A percentile compares a stretch with the other conserved stretches of the same genome.
phyloP scores from a whole-genome alignment of 2,113 vertebrate genomes.

The Gymnogyps californianus region DNA sequence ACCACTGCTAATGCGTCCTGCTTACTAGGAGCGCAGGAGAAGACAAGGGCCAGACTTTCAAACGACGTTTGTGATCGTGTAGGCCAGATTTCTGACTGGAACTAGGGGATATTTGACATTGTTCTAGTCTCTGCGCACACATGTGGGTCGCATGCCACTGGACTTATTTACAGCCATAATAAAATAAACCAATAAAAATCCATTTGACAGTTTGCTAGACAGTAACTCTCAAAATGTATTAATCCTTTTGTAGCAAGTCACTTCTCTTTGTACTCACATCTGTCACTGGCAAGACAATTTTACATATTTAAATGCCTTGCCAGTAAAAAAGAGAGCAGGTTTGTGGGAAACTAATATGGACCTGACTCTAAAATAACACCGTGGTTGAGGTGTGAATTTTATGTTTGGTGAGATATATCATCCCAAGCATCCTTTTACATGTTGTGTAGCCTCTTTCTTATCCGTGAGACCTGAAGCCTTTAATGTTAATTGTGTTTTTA shows the following conservation, averaged over 20 bases:
- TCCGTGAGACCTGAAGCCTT: background rate
- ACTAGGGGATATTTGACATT: accelerated
- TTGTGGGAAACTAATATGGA: background rate
- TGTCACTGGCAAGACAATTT: background rate
- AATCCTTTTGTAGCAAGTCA: background rate
- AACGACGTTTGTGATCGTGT: background rate
- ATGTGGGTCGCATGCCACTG: accelerated
- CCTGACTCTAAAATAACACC: accelerated
- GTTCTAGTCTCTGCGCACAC: background rate
- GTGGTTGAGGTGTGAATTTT: background rate
- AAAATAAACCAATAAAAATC: background rate
- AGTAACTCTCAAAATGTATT: background rate
- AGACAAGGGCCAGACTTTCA: background rate
- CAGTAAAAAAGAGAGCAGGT: background rate
- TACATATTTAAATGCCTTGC: background rate
- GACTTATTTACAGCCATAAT: background rate
- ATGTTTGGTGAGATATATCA: background rate
- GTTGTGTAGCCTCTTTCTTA: background rate
- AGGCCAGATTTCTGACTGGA: accelerated
- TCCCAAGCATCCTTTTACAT: background rate
- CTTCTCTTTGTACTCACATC: constrained; percentile 5
- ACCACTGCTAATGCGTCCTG: accelerated
- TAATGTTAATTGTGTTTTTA: background rate
- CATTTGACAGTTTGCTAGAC: background rate
- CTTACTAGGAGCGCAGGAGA: accelerated